These are phyloP conservation scores for Corythornis cristatus DNA, from an alignment of 2,113 vertebrate genomes.

Conservation along the genomic window DNA sequence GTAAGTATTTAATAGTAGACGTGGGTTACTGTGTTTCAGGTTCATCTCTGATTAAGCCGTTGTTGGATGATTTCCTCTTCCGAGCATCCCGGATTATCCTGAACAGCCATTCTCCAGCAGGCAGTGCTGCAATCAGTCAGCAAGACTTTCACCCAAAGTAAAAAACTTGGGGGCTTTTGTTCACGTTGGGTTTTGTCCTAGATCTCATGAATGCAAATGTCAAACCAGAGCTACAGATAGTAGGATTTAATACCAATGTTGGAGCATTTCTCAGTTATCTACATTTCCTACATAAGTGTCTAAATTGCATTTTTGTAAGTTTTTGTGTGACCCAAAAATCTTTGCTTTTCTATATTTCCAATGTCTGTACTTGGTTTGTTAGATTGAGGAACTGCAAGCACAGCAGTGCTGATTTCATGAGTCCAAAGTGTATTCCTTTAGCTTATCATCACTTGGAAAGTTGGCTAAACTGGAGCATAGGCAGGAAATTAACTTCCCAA, in stretches of 20 bases:
- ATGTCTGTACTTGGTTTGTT: neutral
- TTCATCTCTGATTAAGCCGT: conserved; percentile 93
- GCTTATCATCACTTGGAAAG: neutral
- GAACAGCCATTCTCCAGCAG: conserved; percentile 92
- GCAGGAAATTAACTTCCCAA: neutral
- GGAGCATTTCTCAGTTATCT: neutral
- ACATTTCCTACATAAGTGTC: neutral
- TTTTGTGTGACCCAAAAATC: neutral
- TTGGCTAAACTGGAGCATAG: neutral
- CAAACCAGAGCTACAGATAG: neutral
- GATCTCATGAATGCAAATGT: neutral
- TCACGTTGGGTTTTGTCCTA: neutral
- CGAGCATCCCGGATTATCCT: conserved; percentile 98
- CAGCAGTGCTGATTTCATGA: neutral
- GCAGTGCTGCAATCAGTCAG: conserved; percentile 89
- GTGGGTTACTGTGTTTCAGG: conserved; percentile 79
- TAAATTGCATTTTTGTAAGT: neutral
- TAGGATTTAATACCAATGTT: neutral
- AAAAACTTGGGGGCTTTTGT: neutral
- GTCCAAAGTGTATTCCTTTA: neutral
- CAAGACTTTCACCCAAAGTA: conserved; percentile 98
- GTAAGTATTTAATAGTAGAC: neutral
- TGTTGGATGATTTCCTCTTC: conserved; percentile 98
- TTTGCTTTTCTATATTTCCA: neutral
- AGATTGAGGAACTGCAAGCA: neutral